phyloP scores from a whole-genome alignment of 2,888 invertebrate genomes.

The Heteropelma amictum region DNA sequence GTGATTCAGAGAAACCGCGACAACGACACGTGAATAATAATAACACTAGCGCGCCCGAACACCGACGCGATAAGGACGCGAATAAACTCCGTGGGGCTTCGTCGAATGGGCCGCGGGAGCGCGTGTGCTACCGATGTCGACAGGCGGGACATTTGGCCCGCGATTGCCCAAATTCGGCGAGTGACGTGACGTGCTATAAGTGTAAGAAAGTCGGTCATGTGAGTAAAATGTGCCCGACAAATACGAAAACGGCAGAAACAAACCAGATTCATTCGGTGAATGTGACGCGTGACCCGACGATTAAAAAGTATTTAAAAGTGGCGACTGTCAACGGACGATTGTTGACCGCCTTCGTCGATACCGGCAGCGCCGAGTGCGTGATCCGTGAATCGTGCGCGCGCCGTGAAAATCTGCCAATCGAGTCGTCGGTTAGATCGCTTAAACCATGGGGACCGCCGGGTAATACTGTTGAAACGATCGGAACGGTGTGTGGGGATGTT shows the following conservation, averaged over 20 bases:
- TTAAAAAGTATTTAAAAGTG: not conserved
- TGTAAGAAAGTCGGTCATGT: not conserved
- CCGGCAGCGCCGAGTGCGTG: conserved; percentile 37
- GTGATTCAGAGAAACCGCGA: not conserved
- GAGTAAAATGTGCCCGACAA: not conserved
- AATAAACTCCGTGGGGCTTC: not conserved
- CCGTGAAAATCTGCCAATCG: not conserved
- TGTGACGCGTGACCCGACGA: not conserved
- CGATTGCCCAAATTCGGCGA: not conserved
- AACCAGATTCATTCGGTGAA: not conserved
- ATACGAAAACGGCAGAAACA: too few relatives aligned
- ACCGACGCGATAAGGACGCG: not conserved
- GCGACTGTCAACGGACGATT: not conserved
- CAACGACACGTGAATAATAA: not conserved
- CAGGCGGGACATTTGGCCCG: not conserved
- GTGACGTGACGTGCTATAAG: not conserved
- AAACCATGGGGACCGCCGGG: not conserved
- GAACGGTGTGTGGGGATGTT: not conserved
- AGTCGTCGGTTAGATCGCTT: not conserved
- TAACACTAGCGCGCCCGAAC: not conserved
- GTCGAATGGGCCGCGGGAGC: not conserved
- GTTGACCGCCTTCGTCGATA: conserved; percentile 30
- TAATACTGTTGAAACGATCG: not conserved
- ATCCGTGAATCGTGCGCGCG: conserved; percentile 12
- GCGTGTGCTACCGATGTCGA: not conserved